Evolutionary conservation across 2,113 vertebrate species (phyloP), one percentile per base, ranked within the genome.

Genomic region (Xiphophorus couchianus): DNA sequence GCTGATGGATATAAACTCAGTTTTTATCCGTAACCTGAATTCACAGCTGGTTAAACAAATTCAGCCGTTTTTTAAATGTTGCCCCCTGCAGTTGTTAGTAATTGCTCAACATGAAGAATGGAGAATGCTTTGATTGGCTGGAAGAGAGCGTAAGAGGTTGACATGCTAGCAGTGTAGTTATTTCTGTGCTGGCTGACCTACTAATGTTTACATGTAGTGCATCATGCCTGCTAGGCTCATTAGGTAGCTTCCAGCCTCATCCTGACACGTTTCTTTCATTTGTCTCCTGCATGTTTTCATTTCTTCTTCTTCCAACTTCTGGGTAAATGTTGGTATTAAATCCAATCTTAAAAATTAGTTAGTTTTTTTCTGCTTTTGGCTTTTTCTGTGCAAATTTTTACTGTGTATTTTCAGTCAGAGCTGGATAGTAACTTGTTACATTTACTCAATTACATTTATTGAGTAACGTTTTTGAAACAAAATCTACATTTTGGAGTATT

Each of bases 141-240:
- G 71, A 60, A 42, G 71, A 44, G 63, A 76, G 63, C 66, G 78
- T 75, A 69, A 71, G 84, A 90, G 81, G 76, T 78, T 80, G 74
- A 73, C 79, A 77, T 71, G 86, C 69, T 29, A 83, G 14, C 82
- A 82, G 76, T 3, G 37, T 73, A 72, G 87, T 92, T 93, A 91
- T 93, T 91, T 91, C 84, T 90, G 89, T 90, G 88, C 90, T 90
- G 85, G 88, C 88, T 93, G 90, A 91, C 90, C 91, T 93, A 93
- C 90, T 90, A 93, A 92, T 89, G 83, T 84, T 91, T 90, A 91
- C 91, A 90, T 89, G 92, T 77, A 90, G 89, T 88, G 69, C 73
- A 85, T 92, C 35, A 35, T 35, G 90, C 90, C 92, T 91, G 83
- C 81, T 75, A 86, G 92, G 91, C 90, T 86, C 82, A 84, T 92